A percentile compares a stretch with the other conserved stretches of the same genome.
Conservation (phyloP, 2,113 vertebrate species). For the Manacus vitellinus region DNA sequence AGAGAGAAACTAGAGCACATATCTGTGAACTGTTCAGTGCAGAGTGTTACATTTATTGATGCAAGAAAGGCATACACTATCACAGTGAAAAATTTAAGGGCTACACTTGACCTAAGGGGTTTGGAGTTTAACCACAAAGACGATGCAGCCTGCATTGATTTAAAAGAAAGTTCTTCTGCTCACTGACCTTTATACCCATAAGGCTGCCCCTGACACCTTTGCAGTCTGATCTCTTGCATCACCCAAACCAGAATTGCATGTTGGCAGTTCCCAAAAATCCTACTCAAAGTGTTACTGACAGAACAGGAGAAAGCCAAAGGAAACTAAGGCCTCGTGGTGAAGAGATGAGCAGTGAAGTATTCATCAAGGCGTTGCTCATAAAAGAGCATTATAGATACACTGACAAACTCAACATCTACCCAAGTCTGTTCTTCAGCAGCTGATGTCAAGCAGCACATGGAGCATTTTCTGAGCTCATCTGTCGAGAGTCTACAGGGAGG, state of each 20-base stretch:
- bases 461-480: constrained; percentile 12
- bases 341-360: background rate
- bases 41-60: background rate
- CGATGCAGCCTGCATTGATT: background rate
- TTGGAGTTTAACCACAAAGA: background rate
- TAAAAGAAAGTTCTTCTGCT: constrained; percentile 4
- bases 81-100: background rate
- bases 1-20: background rate
- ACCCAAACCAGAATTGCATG: background rate
- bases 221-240: background rate
- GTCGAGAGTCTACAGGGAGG: background rate
- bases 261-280: background rate
- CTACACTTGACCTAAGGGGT: background rate
- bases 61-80: background rate
- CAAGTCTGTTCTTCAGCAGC: constrained; percentile 13
- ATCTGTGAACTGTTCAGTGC: background rate
- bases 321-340: background rate
- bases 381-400: constrained; percentile 28
- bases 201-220: background rate
- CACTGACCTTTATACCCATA: background rate
- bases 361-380: background rate
- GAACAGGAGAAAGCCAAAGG: background rate
- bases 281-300: background rate
- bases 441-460: constrained; percentile 36
- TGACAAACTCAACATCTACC: constrained; percentile 25